Evolutionary conservation across 2,113 vertebrate species (phyloP).

Genomic region (Pseudopodoces humilis): DNA sequence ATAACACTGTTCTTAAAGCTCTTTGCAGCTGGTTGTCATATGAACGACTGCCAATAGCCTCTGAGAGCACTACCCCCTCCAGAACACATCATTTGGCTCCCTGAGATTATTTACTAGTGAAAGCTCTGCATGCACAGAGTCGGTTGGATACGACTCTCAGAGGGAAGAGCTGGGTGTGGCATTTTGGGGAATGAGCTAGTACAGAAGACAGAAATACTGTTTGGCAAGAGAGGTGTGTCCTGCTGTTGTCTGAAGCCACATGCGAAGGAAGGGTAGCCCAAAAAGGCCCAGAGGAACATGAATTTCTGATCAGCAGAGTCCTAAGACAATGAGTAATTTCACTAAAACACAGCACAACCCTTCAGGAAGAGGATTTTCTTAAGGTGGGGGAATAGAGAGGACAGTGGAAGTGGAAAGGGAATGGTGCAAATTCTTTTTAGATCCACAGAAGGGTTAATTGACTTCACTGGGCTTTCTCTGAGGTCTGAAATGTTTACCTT

Average conservation of each 20-base stretch:
- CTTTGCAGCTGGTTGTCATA: constrained; percentile 75
- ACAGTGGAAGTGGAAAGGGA: neutral
- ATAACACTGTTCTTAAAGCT: constrained; percentile 70
- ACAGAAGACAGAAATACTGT: neutral
- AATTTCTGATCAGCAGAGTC: neutral
- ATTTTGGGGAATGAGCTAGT: neutral
- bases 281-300: neutral
- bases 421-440: neutral
- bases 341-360: neutral
- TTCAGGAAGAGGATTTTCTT: neutral
- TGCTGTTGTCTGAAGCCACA: neutral
- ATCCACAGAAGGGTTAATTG: neutral
- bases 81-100: constrained; percentile 34
- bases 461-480: constrained; percentile 12
- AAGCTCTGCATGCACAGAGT: neutral
- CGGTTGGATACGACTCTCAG: neutral
- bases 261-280: neutral
- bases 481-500: neutral
- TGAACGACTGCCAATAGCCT: constrained; percentile 70
- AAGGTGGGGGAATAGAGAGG: neutral
- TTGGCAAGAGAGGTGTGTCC: neutral
- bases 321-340: neutral
- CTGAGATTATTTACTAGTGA: constrained; percentile 46
- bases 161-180: constrained; percentile 17
- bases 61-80: constrained; percentile 46